Evolutionary conservation across 2,888 invertebrate genomes (phyloP).

Genomic region (Uloborus plumipes): DNA sequence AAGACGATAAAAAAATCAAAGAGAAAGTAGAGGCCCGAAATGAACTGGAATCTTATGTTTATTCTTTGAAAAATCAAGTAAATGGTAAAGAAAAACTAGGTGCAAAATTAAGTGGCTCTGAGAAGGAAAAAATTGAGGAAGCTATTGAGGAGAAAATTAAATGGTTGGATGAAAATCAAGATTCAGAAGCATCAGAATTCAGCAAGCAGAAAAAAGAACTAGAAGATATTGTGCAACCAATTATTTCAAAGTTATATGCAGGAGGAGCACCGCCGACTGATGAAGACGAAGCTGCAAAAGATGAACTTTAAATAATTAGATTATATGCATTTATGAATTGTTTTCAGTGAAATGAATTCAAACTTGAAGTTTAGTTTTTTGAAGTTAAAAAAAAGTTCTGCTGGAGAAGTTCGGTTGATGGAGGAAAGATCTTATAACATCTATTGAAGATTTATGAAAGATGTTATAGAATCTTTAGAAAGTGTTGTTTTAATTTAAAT

Average conservation of each 20-base stretch:
- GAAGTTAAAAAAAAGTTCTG: no score
- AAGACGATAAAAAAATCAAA: constrained; percentile 97
- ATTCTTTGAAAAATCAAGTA: constrained; percentile 96
- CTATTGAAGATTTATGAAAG: no score
- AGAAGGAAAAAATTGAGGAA: constrained; percentile 92
- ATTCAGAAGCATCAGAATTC: constrained; percentile 91
- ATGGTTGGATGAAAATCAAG: constrained; percentile 96
- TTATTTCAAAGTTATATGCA: constrained; percentile 94
- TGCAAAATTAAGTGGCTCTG: constrained; percentile 87
- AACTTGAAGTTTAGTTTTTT: no score
- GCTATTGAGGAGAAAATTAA: constrained; percentile 97
- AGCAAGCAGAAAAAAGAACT: constrained; percentile 94
- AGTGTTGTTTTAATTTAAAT: no score
- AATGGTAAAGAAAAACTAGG: constrained; percentile 97
- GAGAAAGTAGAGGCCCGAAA: constrained; percentile 96
- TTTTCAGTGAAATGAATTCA: no score
- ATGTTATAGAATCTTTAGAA: no score
- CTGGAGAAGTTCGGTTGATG: no score
- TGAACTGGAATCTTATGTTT: constrained; percentile 96
- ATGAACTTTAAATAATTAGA: constrained; percentile 68
- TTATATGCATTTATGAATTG: no score
- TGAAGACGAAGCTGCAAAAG: constrained; percentile 78
- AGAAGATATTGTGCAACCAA: constrained; percentile 95
- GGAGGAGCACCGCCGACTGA: constrained; percentile 80
- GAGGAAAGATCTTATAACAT: no score